Percentiles rank a stretch among this genome's conserved stretches.
These are phyloP conservation scores for Trichosurus vulpecula DNA, from an alignment of 2,797 vertebrate genomes.

Conservation along the genomic window DNA sequence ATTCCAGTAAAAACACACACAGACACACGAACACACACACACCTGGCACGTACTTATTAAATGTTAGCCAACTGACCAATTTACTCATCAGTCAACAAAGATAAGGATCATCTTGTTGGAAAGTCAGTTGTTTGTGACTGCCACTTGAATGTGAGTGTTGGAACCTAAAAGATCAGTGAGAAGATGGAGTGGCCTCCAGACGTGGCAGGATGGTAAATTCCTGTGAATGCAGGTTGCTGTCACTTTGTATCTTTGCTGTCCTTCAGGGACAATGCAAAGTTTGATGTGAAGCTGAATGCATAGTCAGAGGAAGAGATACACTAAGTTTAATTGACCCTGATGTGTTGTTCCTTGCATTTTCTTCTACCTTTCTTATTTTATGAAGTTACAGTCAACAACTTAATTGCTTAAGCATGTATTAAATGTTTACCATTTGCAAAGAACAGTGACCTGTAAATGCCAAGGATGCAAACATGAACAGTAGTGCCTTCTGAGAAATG, in stretches of 20 bases:
- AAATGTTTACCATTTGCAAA: not conserved
- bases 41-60: not conserved
- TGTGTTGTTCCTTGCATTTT: not conserved
- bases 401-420: not conserved
- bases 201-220: not conserved
- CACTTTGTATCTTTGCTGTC: not conserved
- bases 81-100: not conserved
- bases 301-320: not conserved
- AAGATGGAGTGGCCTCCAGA: not conserved
- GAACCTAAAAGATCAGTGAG: slow-evolving; percentile 17
- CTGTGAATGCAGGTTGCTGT: not conserved
- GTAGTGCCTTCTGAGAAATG: not conserved
- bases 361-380: not conserved
- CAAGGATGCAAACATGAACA: not conserved
- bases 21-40: not conserved
- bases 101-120: slow-evolving; percentile 20
- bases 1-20: not conserved
- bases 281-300: not conserved
- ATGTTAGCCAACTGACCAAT: not conserved
- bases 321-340: not conserved
- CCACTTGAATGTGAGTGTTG: slow-evolving; percentile 10
- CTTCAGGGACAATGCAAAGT: not conserved
- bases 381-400: not conserved
- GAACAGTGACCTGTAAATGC: not conserved
- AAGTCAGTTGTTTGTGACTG: not conserved